These are phyloP conservation scores for Stratiomys singularior DNA, from an alignment of 2,888 invertebrate genomes.

Conservation along the genomic window DNA sequence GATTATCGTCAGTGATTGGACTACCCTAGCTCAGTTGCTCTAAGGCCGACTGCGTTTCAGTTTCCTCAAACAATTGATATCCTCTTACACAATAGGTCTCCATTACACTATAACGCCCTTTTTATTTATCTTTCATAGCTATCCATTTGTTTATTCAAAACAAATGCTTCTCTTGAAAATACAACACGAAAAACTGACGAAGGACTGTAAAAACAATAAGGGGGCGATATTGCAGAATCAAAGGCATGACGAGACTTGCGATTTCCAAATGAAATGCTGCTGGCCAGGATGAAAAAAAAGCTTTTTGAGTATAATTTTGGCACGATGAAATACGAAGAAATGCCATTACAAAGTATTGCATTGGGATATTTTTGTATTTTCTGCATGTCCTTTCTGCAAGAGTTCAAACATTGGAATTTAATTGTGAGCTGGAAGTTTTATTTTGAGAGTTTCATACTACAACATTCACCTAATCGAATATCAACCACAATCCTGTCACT, in stretches of 20 bases:
- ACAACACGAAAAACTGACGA: background rate
- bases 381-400: no score
- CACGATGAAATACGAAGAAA: no score
- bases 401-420: no score
- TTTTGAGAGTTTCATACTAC: no score
- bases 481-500: background rate
- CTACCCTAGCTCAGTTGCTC: background rate
- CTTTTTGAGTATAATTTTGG: no score
- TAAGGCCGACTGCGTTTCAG: background rate
- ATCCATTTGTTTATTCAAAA: conserved; percentile 45
- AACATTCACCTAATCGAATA: no score
- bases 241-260: no score
- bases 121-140: conserved; percentile 46
- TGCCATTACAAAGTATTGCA: no score
- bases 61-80: conserved; percentile 37
- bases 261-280: background rate
- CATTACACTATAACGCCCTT: conserved; percentile 50
- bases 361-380: no score
- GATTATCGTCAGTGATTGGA: conserved; percentile 20
- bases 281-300: background rate
- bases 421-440: no score
- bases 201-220: conserved; percentile 39
- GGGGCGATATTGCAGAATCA: background rate
- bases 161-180: conserved; percentile 40
- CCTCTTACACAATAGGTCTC: conserved; percentile 46